Percentiles rank a stretch among this genome's conserved stretches.
Conservation (phyloP, 2,888 invertebrate genomes). For the Oxystoma pomonae region DNA sequence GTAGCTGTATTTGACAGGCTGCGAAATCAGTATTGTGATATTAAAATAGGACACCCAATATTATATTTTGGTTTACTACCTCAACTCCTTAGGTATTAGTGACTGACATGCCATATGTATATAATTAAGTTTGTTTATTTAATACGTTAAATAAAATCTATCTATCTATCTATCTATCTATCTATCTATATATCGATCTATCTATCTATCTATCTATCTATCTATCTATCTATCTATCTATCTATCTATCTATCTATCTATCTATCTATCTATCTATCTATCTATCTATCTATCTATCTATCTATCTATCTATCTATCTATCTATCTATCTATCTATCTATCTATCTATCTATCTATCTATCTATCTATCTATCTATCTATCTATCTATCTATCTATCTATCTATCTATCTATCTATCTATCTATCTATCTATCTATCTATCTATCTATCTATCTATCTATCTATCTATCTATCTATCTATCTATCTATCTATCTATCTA, state of each 20-base stretch:
- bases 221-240: constrained; percentile 46
- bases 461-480: not conserved
- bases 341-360: constrained; percentile 46
- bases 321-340: not conserved
- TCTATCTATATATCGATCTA: not conserved
- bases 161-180: not conserved
- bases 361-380: not conserved
- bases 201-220: not conserved
- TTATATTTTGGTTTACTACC: too few relatives aligned
- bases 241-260: not conserved
- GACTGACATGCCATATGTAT: too few relatives aligned
- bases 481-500: constrained; percentile 1
- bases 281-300: not conserved
- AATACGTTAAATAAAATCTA: too few relatives aligned
- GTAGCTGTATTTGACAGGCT: too few relatives aligned
- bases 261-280: constrained; percentile 46
- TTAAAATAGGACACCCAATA: too few relatives aligned
- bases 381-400: not conserved
- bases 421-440: constrained; percentile 46
- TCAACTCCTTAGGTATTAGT: too few relatives aligned
- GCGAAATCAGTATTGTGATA: too few relatives aligned
- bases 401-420: not conserved
- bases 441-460: not conserved
- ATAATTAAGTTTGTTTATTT: too few relatives aligned
- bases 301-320: not conserved